Evolutionary conservation across 2,888 invertebrate genomes (phyloP), one percentile per base, ranked within the genome.

Genomic region (Cheilosia urbana): DNA sequence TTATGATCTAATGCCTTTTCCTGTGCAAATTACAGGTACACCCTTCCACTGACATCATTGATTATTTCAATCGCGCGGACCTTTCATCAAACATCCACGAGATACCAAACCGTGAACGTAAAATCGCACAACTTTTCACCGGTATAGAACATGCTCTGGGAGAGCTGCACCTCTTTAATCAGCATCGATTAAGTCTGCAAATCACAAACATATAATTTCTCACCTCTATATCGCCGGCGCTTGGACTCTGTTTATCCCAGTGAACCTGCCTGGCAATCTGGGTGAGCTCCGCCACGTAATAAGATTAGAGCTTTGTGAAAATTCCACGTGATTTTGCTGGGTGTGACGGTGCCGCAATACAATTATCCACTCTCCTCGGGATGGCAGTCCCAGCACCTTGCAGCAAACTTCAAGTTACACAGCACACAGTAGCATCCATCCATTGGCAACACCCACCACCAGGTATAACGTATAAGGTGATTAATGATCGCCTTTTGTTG

Each of bases 121-220:
- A 65, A 55, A 47, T 55, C 45, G 21, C 57, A 37, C 40, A 63
- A 75, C 79, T 75, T 58, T 72, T 66, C 66, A 72, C 45, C 49
- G n/a, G n/a, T 7, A 30, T 45, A 4, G 13, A 73, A 68, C 30
- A 13, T 68, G 58, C 63, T 58, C 57, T n/a, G 17, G 13, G 45
- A 69, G 53, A 47, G 40, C 53, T 24, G 13, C 6, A 24, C 2
- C 15, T 15, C 24, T 40, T 47, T 62, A 80, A 85, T 80, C 66
- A 55, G 49, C 60, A 47, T 42, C 75, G 76, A 76, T 84, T 80
- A 71, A 71, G 71, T 66, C 80, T 85, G 75, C 76, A 80, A 85
- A 80, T 85, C 75, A 76, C 75, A 75, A 80, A 76, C 76, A 80
- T 80, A 85, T 80, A 85, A 85, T 85, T 80, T 75, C 84, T 71